Evolutionary conservation across 2,113 vertebrate species (phyloP).

Genomic region (cattle (Bos taurus)): ARS-UCD2.0 NC_037338.1:86400501-86401000

Average conservation of each 20-base stretch:
- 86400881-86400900: background rate
- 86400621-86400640: conserved; percentile 21
- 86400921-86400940: background rate
- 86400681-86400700: background rate
- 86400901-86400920: background rate
- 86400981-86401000: background rate
- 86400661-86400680: background rate
- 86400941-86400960: background rate
- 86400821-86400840: background rate
- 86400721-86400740: background rate
- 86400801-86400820: background rate
- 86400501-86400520: conserved; percentile 76
- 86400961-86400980: background rate
- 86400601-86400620: background rate
- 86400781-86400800: background rate
- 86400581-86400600: conserved; percentile 33
- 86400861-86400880: background rate
- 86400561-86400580: conserved; percentile 48
- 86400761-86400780: background rate
- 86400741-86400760: background rate
- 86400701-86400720: background rate
- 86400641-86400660: background rate
- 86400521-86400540: conserved; percentile 41
- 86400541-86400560: background rate
- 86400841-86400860: background rate